Conservation (phyloP, 2,797 vertebrate genomes). For the Gallinago solitaria region DNA sequence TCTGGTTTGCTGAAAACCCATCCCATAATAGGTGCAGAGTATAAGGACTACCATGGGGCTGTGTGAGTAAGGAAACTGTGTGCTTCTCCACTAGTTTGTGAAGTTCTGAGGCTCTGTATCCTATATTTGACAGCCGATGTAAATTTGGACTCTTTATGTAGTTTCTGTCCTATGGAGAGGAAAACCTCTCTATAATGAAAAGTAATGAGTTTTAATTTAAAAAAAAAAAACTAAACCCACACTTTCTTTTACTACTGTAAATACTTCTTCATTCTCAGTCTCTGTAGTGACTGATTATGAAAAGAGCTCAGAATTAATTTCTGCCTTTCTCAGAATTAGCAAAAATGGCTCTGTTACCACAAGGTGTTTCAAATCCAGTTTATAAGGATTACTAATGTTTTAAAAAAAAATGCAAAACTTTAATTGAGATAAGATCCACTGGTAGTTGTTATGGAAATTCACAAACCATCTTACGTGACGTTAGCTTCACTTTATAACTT, state of each 20-base stretch:
- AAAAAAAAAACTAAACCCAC: not conserved
- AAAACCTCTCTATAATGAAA: not conserved
- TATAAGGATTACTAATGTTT: not conserved
- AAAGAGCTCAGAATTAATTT: not conserved
- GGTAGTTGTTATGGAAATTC: not conserved
- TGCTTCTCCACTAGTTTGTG: not conserved
- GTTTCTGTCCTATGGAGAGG: not conserved
- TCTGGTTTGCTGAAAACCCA: not conserved
- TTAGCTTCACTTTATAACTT: not conserved
- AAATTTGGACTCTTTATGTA: not conserved
- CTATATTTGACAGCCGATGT: not conserved
- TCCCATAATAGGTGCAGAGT: not conserved
- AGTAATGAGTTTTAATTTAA: not conserved
- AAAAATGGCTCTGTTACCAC: not conserved
- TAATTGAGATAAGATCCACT: not conserved
- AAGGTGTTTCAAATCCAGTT: not conserved
- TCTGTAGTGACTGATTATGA: not conserved
- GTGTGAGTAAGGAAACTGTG: accelerated
- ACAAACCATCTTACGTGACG: not conserved
- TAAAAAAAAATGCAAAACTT: not conserved
- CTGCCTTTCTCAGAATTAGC: not conserved
- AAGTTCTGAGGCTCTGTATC: not conserved
- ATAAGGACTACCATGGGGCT: not conserved
- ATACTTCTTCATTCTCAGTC: not conserved
- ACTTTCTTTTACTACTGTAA: not conserved